Conservation (phyloP, 2,113 vertebrate genomes). For the Grammomys dolichurus region DNA sequence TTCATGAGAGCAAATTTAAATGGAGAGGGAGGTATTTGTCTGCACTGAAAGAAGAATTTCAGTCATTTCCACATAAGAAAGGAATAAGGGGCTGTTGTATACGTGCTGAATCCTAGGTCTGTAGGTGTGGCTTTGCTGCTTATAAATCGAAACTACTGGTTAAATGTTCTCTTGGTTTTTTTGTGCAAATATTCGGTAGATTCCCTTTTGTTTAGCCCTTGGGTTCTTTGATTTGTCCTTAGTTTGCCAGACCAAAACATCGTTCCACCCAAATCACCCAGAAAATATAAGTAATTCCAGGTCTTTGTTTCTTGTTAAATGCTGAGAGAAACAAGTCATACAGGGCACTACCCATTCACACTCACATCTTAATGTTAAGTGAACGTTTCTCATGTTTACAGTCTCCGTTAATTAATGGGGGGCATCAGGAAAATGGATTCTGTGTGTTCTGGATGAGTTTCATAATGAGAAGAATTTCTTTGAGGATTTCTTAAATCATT, state of each 20-base stretch:
- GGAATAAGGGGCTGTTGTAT: background rate
- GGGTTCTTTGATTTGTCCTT: constrained; percentile 28
- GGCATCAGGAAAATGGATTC: constrained; percentile 70
- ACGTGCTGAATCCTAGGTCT: background rate
- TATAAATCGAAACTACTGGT: background rate
- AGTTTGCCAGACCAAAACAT: constrained; percentile 49
- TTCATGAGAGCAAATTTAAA: constrained; percentile 16
- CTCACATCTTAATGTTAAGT: constrained; percentile 62
- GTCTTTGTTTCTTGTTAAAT: constrained; percentile 45
- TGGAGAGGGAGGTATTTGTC: background rate
- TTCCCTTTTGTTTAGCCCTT: constrained; percentile 33
- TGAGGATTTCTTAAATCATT: constrained; percentile 77
- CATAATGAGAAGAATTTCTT: constrained; percentile 72
- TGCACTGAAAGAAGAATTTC: constrained; percentile 32
- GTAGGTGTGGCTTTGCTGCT: background rate
- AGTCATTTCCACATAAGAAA: constrained; percentile 31
- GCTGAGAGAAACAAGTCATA: background rate
- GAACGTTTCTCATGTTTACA: constrained; percentile 57
- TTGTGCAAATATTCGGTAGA: background rate
- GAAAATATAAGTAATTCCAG: constrained; percentile 48
- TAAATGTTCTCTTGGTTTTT: constrained; percentile 25
- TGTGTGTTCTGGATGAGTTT: constrained; percentile 57
- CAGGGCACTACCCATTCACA: background rate
- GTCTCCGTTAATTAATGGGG: constrained; percentile 80
- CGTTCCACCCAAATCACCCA: constrained; percentile 19